Percentiles rank a stretch among this genome's conserved stretches.
These are phyloP conservation scores for Drosophila nr. perissopoda DNA, from an alignment of 2,888 invertebrate genomes.

Conservation along the genomic window DNA sequence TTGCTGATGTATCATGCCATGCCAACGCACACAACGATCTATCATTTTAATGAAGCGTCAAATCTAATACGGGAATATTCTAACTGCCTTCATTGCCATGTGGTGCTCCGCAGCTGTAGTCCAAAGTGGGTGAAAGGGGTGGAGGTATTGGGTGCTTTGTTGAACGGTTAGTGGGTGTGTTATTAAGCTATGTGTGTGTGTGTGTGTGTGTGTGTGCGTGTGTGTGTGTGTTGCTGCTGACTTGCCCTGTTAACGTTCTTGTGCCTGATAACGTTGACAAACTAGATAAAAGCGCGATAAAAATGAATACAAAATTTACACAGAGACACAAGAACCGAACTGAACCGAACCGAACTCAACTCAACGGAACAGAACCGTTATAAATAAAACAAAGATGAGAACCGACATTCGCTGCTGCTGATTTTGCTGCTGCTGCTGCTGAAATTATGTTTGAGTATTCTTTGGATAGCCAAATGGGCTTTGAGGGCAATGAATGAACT, in stretches of 20 bases:
- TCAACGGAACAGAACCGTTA: conserved; percentile 49
- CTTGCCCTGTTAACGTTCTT: conserved; percentile 45
- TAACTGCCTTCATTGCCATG: conserved; percentile 64
- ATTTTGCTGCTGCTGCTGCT: conserved; percentile 7
- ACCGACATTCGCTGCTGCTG: conserved; percentile 16
- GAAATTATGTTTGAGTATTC: conserved; percentile 48
- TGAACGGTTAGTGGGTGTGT: conserved; percentile 22
- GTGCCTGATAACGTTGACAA: conserved; percentile 72
- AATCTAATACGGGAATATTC: conserved; percentile 71
- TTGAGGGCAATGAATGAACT: conserved; percentile 10
- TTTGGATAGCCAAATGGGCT: conserved; percentile 43
- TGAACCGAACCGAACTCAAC: conserved; percentile 11
- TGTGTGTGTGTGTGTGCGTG: conserved; percentile 7
- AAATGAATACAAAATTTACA: conserved; percentile 63
- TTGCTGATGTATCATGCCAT: conserved; percentile 27
- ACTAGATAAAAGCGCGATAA: conserved; percentile 78
- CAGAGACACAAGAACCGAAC: conserved; percentile 35
- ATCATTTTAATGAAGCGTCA: conserved; percentile 78
- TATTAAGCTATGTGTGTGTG: conserved; percentile 12
- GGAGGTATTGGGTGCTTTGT: background rate
- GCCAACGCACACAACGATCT: conserved; percentile 69
- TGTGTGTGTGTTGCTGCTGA: conserved; percentile 20
- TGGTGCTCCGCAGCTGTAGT: conserved; percentile 35
- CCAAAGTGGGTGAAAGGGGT: background rate
- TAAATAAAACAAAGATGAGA: conserved; percentile 70